Evolutionary conservation across 2,113 vertebrate species (phyloP), one percentile per base, ranked within the genome.

Genomic region (Hippocampus comes): DNA sequence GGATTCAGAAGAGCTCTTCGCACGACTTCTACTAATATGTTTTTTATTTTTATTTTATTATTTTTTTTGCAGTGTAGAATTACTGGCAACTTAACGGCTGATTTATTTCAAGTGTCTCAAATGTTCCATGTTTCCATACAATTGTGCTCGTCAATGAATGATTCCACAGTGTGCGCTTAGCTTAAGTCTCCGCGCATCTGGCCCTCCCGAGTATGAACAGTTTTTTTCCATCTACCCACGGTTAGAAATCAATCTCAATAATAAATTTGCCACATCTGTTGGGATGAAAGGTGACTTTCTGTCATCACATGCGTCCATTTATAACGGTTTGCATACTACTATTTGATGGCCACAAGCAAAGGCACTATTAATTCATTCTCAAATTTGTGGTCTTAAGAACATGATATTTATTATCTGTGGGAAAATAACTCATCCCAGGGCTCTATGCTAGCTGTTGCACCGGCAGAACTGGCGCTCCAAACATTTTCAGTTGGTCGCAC

Each of bases 111-210:
- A 63, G 61, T 63, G 61, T 63, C 34, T 63, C 34, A 63, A 63
- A 63, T 42, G 61, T 63, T 63, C 61, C 59, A 61, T 63, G 60
- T 63, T 63, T 63, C 60, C 60, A 63, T 63, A 63, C 60, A 38
- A 63, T 38, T 63, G 60, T 63, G 30, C 60, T 34, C 61, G 20
- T 63, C 61, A 42, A 63, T 63, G 61, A 63, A 41, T 63, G 30
- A 63, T 63, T 63, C 61, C 61, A 63, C 18, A n/a, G 34, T n/a
- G 34, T 41, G 27, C 18, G 18, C 60, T 38, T 63, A 9, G 4
- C 30, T 38, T 38, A 38, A 38, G 34, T 38, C 60, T 20, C 15
- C 34, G 20, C 34, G 10, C 61, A 63, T 63, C 61, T 63, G 61
- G 61, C 34, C 20, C 38, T 38, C 30, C 34, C 34, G 18, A 5